phyloP scores from a whole-genome alignment of 2,113 vertebrate genomes.

The Himantopus leucocephalus region DNA sequence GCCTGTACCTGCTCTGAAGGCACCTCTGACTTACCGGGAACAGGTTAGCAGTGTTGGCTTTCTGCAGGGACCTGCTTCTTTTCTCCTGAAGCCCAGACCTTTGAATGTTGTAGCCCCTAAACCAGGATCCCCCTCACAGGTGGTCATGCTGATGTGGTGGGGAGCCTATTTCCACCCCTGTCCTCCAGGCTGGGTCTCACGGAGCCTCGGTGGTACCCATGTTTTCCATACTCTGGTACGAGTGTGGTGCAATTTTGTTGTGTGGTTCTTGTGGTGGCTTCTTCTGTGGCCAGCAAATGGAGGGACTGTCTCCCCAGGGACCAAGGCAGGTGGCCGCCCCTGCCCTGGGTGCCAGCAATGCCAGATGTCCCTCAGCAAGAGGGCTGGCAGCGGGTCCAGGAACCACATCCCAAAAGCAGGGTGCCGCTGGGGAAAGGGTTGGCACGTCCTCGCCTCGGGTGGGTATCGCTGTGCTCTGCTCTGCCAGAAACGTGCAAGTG shows the following conservation, averaged over 20 bases:
- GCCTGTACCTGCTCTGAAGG: neutral
- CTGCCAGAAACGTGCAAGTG: neutral
- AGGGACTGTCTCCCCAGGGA: neutral
- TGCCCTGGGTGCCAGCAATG: neutral
- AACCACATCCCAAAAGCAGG: neutral
- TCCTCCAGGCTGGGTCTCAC: neutral
- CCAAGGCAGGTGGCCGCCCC: neutral
- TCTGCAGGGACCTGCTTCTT: neutral
- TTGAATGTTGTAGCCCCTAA: fast-evolving
- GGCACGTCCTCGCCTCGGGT: fast-evolving
- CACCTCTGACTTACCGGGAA: neutral
- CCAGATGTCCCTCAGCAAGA: neutral
- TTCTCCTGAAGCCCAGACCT: neutral
- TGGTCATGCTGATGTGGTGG: neutral
- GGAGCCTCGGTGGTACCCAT: fast-evolving
- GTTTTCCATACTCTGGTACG: neutral
- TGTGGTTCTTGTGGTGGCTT: no score
- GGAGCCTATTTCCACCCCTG: neutral
- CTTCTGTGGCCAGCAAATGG: no score
- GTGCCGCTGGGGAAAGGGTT: no score
- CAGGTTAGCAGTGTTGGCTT: neutral
- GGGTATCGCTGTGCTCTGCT: neutral
- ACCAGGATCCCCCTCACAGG: neutral
- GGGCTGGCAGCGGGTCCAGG: fast-evolving
- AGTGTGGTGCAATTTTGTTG: no score